Evolutionary conservation across 2,888 invertebrate genomes (phyloP), one percentile per base, ranked within the genome.

Genomic region (Perdita meconis): DNA sequence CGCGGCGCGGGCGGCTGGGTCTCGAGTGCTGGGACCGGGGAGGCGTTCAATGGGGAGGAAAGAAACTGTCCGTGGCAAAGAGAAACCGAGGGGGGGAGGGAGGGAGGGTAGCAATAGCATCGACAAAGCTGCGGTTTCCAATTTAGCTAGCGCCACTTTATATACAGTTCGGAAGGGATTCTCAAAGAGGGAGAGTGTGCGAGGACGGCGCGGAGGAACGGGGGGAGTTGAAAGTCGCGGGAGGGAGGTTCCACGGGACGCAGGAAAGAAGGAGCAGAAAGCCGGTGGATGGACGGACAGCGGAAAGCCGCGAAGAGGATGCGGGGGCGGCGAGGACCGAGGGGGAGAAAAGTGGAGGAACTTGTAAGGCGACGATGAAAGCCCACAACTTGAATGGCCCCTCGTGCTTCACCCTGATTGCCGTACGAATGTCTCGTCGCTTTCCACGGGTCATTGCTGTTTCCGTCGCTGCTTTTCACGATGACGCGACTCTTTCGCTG

Each of bases 51-150:
- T 57, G 55, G 24, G 42, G 38, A 57, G 75, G 59, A 57, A 75
- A 60, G 70, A 55, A 66, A 72, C 80, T 64, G 42, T 34, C 50
- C 34, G 22, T 59, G 44, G 30, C 24, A 56, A 67, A 59, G 69
- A 71, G 74, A 75, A 76, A n/a, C n/a, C n/a, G n/a, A n/a, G n/a
- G n/a, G n/a, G n/a, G n/a, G n/a, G n/a, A n/a, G 61, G 69, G 63
- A 66, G 63, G 70, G 65, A 47, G 10, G 19, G 22, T 68, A 68
- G 66, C 74, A 79, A 81, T 71, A 74, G 84, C 74, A 80, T 60
- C 81, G 83, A 84, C 84, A 84, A 84, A 85, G 85, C 80, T 77
- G 75, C 80, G 85, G 82, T 82, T 85, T 85, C 71, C 85, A 85
- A 85, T 85, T 83, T 85, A 80, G 80, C 19, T 80, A 72, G 73